phyloP scores from a whole-genome alignment of 2,797 vertebrate genomes.

The Carapus acus region DNA sequence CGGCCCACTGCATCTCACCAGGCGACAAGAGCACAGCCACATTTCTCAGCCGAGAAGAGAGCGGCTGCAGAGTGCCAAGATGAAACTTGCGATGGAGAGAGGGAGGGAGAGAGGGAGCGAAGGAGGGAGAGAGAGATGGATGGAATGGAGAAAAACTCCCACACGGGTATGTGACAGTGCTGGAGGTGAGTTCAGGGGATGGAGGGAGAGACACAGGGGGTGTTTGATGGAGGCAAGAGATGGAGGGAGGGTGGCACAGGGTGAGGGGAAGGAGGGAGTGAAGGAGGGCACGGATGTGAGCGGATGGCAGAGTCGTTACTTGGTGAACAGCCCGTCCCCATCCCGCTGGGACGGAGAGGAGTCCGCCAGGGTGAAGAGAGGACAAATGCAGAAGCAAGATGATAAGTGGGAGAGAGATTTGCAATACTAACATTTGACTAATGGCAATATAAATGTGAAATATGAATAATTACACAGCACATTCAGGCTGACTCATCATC shows the following conservation, averaged over 20 bases:
- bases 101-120: conserved; percentile 19
- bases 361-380: too few relatives aligned
- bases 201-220: conserved; percentile 41
- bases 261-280: neutral
- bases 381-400: too few relatives aligned
- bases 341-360: conserved; percentile 5
- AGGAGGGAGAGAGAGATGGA: conserved; percentile 26
- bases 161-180: conserved; percentile 38
- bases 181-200: conserved; percentile 42
- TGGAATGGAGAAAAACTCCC: conserved; percentile 39
- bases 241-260: conserved; percentile 1
- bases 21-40: conserved; percentile 28
- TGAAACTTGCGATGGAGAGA: conserved; percentile 39
- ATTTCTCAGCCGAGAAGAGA: conserved; percentile 41
- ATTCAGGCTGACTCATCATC: too few relatives aligned
- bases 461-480: too few relatives aligned
- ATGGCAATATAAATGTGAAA: too few relatives aligned
- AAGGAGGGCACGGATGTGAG: conserved; percentile 7
- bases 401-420: too few relatives aligned
- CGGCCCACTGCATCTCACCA: too few relatives aligned
- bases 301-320: conserved; percentile 35
- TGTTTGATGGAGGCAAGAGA: conserved; percentile 37
- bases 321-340: conserved; percentile 24
- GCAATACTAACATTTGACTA: too few relatives aligned
- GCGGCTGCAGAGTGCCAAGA: conserved; percentile 45